Percentiles rank a stretch among this genome's conserved stretches.
Conservation (phyloP, 2,797 vertebrate genomes). For the Cyprinella venusta region DNA sequence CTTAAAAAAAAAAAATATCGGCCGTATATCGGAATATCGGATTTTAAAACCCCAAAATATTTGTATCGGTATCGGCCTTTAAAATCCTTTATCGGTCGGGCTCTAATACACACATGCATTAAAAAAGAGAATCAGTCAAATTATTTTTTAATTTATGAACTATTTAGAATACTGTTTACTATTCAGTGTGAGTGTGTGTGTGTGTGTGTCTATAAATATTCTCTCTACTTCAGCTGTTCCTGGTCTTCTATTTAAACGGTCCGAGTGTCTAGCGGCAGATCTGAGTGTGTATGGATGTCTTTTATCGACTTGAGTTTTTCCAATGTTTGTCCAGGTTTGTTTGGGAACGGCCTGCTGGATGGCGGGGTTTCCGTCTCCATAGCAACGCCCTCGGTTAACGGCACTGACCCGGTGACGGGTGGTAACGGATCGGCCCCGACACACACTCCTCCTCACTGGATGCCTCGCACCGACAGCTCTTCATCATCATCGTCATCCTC, state of each 20-base stretch:
- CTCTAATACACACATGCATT: no score
- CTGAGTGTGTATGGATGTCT: background rate
- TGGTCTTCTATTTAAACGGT: slow-evolving; percentile 33
- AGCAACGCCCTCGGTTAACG: background rate
- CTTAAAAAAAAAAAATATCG: no score
- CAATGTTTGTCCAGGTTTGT: slow-evolving; percentile 70
- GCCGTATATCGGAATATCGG: no score
- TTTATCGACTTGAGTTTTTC: background rate
- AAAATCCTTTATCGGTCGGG: no score
- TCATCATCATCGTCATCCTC: background rate
- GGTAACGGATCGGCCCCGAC: slow-evolving; percentile 58
- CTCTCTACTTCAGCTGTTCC: slow-evolving; percentile 26
- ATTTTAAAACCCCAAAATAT: no score
- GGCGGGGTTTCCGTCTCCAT: slow-evolving; percentile 71
- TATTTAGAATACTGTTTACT: no score
- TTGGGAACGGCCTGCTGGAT: slow-evolving; percentile 76
- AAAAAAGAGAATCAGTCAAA: no score
- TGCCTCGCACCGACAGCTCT: slow-evolving; percentile 41
- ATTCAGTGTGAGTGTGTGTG: background rate
- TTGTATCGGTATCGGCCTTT: no score
- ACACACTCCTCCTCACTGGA: background rate
- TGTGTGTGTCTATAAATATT: background rate
- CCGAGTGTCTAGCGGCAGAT: background rate
- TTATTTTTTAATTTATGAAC: no score
- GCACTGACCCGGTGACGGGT: slow-evolving; percentile 24